Evolutionary conservation across 2,888 invertebrate genomes (phyloP), one percentile per base, ranked within the genome.

Genomic region (Steinernema hermaphroditum): DNA sequence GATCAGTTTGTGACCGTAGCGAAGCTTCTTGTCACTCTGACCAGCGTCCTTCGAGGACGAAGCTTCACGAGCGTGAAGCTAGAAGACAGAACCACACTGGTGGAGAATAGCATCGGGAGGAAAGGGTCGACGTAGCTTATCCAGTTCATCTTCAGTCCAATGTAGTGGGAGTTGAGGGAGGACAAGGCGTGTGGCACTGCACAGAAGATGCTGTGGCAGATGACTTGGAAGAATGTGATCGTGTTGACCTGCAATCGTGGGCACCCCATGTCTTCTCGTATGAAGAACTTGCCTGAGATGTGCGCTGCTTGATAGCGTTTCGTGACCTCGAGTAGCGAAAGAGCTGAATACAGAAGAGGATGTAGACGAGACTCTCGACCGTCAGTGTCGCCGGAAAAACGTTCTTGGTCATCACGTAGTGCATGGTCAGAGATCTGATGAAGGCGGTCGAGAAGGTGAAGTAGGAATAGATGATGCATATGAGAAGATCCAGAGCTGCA

Each of bases 11-110:
- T n/a, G n/a, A n/a, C n/a, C n/a, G n/a, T n/a, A n/a, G n/a, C n/a
- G n/a, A n/a, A n/a, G n/a, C n/a, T n/a, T n/a, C n/a, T n/a, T n/a
- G n/a, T n/a, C n/a, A n/a, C n/a, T n/a, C n/a, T n/a, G n/a, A n/a
- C n/a, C n/a, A n/a, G n/a, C n/a, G n/a, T 46, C 16, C 14, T 46
- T 14, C 46, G 16, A 14, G 14, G 46, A 4, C 19, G 16, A 16
- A 46, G 2, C 14, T 46, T 46, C n/a, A n/a, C 16, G n/a, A 46
- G 19, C 4, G 46, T 46, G 46, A 46, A 43, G 8, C 43, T 14
- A 12, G 43, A 43, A 8, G 43, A 43, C 43, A 46, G 46, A 46
- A 46, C n/a, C 46, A 46, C 46, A 46, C 46, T 46, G n/a, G 46
- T 46, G 6, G 46, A 16, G 14, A 46, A 46, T 19, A 46, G 46